phyloP scores from a whole-genome alignment of 1,140 invertebrate species.

The Caenorhabditis remanei region DNA sequence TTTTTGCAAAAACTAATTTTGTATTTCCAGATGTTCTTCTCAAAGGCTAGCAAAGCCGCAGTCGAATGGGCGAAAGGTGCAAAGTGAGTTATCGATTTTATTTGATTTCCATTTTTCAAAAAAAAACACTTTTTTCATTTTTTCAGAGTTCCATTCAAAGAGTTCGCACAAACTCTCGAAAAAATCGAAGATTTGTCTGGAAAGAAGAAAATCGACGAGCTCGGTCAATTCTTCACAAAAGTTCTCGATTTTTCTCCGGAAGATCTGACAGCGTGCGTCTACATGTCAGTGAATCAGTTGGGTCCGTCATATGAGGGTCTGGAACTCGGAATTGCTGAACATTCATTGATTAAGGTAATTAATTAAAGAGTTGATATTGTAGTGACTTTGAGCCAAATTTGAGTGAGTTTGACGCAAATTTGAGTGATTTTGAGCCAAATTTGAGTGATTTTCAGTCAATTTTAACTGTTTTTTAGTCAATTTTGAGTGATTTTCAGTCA shows the following conservation, averaged over 20 bases:
- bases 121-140: neutral
- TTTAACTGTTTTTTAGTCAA: too few species aligned
- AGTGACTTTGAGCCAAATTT: too few species aligned
- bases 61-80: constrained; percentile 9
- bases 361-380: too few species aligned
- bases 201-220: constrained; percentile 90
- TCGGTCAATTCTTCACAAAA: constrained; percentile 88
- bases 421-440: too few species aligned
- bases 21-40: constrained; percentile 32
- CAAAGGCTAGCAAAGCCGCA: constrained; percentile 20
- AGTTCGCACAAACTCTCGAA: constrained; percentile 53
- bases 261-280: constrained; percentile 90
- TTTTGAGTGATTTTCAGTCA: too few species aligned
- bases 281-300: constrained; percentile 93
- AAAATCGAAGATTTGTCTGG: constrained; percentile 61
- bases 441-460: too few species aligned
- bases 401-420: too few species aligned
- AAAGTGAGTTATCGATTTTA: neutral
- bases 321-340: constrained; percentile 93
- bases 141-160: constrained; percentile 58
- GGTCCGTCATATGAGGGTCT: constrained; percentile 91
- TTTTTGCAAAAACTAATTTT: too few species aligned
- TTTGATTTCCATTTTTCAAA: neutral
- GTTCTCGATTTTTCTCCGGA: constrained; percentile 84
- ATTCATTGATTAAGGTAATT: constrained; percentile 82